Base-by-base conservation (phyloP, 2,113 vertebrate species). In the Peromyscus californicus region DNA sequence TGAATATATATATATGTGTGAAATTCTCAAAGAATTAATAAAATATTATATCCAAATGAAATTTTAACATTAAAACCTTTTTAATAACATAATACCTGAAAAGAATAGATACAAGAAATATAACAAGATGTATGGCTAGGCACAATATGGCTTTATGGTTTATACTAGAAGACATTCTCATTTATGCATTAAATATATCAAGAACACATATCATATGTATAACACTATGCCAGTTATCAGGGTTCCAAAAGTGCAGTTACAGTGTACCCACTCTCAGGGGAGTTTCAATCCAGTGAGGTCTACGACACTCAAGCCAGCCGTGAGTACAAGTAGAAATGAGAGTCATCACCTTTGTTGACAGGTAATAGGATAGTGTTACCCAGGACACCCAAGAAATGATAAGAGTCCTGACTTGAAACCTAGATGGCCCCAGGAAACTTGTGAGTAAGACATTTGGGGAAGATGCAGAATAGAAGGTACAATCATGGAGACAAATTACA, bases 141-240 rank as follows among this genome's bases (percentile, higher is more conserved):
- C 92, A 57, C 67, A 94, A 88, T 82, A 24, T 63, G 92, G 61
- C 31, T 63, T 74, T 86, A 70, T 80, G 11, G 10, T 31, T 80
- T 74, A 51, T 92, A 91, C 39, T 31, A 63, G 45, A 84, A 59
- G 85, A 67, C 59, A 83, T 90, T 70, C 59, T 89, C 31, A 31
- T 70, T 92, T 54, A 51, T 15, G 80, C 31, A 65, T 31, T 76
- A 95, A 96, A 75, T 67, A 70, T 76, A 63, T 95, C 21, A 95
- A 92, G 57, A 51, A 8, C 48, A 75, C n/a, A 45, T 79, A 65
- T 16, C 54, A 33, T 39, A 22, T 67, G 1, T n/a, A 88, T 90
- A 45, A 11, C 3, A 22, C 69, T 84, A n/a, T 61, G 39, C 8
- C 33, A 90, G 21, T 12, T 70, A 33, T 24, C 69, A 92, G 22